Conservation (phyloP, 2,888 invertebrate genomes). For the Nysson spinosus region DNA sequence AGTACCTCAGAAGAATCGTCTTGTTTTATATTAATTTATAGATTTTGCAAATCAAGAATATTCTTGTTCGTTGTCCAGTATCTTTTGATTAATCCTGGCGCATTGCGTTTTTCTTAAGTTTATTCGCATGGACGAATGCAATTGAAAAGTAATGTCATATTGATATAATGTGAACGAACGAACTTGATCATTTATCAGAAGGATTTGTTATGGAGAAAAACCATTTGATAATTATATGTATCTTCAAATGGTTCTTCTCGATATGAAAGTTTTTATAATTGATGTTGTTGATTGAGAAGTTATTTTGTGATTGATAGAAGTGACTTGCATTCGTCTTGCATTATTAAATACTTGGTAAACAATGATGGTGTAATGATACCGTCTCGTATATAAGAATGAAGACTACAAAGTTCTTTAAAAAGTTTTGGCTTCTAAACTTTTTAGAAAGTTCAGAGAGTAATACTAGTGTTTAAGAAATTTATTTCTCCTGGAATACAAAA, state of each 20-base stretch:
- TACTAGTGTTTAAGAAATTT: too few species aligned
- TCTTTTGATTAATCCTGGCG: too few species aligned
- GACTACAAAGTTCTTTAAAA: neutral
- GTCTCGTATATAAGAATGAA: neutral
- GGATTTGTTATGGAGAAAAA: constrained; percentile 12
- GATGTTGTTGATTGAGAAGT: constrained; percentile 5
- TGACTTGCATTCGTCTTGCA: constrained; percentile 6
- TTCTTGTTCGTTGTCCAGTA: too few species aligned
- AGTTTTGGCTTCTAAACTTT: too few species aligned
- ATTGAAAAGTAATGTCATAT: too few species aligned
- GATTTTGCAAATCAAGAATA: too few species aligned
- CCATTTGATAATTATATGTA: constrained; percentile 29
- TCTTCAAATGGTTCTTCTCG: constrained; percentile 31
- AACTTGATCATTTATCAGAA: too few species aligned
- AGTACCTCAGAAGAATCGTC: constrained; percentile 12
- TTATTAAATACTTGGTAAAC: constrained; percentile 18
- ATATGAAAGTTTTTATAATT: constrained; percentile 22
- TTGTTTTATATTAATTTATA: neutral
- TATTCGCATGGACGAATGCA: too few species aligned
- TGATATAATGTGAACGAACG: too few species aligned
- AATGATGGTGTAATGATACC: neutral
- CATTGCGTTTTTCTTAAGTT: too few species aligned
- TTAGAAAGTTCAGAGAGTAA: too few species aligned
- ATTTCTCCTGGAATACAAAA: too few species aligned
- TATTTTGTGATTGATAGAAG: constrained; percentile 6